Evolutionary conservation across 92 coral and sea anemone species (phyloP), one percentile per base, ranked within the genome.

Genomic region (Bergia puertoricense): DNA sequence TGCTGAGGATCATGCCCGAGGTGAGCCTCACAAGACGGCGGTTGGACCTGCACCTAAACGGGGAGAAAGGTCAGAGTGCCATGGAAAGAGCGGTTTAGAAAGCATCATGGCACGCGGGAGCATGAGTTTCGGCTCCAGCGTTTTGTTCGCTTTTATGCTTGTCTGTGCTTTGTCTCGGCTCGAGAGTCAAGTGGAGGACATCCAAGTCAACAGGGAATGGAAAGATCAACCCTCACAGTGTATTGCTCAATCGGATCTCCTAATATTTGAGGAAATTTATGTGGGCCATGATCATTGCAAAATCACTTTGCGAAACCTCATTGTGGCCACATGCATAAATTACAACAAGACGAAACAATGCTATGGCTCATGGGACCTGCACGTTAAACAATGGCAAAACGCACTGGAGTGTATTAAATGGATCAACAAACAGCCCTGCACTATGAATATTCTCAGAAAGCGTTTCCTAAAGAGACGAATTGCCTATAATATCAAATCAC

Each of bases 1-100:
- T 89, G 93, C 91, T 16, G 82, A 89, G 86, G 94, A 91, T 84
- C 94, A 94, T 88, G 91, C 90, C n/a, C 57, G 85, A 73, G 94
- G 94, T 79, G 93, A 94, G 46, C 96, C 96, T 18, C 94, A 94
- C 84, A 94, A 90, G 86, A 94, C 81, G 81, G 93, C 96, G 45
- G 30, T 45, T 94, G 85, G 91, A 91, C 79, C 86, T 93, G 42
- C 87, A 88, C 81, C 66, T 51, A 51, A 51, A 51, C 14, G 57
- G 57, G 57, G 57, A 51, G 57, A 51, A 51, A 51, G 57, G 57
- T 88, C 88, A 50, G 85, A 89, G 90, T 93, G 91, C 78, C 72
- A 80, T 36, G 40, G 93, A 93, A 82, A 89, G 95, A 82, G 92
- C 93, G 86, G 92, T 30, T 30, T 30, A 30, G 30, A 30, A 30